These are phyloP conservation scores for Oopsacas minuta DNA, from an alignment of 37 sponge, comb jelly and placozoan species.

Conservation along the genomic window DNA sequence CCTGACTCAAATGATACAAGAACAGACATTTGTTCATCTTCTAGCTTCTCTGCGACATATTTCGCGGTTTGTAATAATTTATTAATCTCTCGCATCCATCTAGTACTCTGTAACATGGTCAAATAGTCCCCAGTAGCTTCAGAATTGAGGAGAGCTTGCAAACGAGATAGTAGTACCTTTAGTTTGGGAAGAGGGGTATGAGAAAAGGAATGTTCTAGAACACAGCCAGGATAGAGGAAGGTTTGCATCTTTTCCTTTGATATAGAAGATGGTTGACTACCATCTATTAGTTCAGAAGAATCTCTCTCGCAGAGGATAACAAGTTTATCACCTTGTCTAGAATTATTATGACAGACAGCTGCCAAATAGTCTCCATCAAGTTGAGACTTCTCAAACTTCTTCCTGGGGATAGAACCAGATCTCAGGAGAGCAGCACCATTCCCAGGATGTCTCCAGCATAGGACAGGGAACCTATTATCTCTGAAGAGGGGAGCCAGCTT, in stretches of 20 bases:
- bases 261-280: background rate
- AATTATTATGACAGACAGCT: background rate
- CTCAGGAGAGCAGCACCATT: slow-evolving; percentile 53
- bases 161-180: background rate
- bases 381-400: slow-evolving; percentile 27
- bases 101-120: slow-evolving; percentile 41
- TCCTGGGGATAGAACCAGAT: slow-evolving; percentile 36
- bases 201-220: background rate
- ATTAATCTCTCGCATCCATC: slow-evolving; percentile 52
- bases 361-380: background rate
- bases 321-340: background rate
- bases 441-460: slow-evolving; percentile 43
- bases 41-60: slow-evolving; percentile 27
- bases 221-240: background rate
- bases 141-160: slow-evolving; percentile 7
- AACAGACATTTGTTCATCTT: slow-evolving; percentile 34
- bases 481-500: slow-evolving; percentile 43
- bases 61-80: slow-evolving; percentile 40
- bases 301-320: background rate
- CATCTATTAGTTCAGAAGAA: background rate
- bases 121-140: slow-evolving; percentile 42
- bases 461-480: slow-evolving; percentile 59
- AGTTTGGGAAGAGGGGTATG: background rate
- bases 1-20: slow-evolving; percentile 67
- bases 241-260: background rate